Percentiles rank a stretch among this genome's conserved stretches.
Conservation (phyloP, 2,113 vertebrate genomes). For the Catharus fuscescens region DNA sequence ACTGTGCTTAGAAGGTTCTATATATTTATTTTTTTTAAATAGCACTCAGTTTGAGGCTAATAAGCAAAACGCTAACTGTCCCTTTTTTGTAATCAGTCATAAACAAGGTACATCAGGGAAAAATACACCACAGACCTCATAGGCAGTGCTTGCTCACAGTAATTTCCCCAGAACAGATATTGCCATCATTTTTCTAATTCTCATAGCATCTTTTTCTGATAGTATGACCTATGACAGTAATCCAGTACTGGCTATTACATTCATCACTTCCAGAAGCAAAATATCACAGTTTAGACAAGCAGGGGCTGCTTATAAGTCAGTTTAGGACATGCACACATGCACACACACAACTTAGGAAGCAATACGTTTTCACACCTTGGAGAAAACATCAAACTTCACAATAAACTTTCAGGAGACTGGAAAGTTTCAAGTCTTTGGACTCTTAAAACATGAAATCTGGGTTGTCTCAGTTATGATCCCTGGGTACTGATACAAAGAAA, state of each 20-base stretch:
- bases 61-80: not conserved
- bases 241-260: not conserved
- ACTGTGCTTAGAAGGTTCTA: not conserved
- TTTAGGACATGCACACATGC: not conserved
- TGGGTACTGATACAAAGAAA: not conserved
- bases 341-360: not conserved
- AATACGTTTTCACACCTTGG: not conserved
- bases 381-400: not conserved
- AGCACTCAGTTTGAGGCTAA: not conserved
- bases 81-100: not conserved
- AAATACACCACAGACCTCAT: not conserved
- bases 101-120: not conserved
- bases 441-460: not conserved
- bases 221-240: not conserved
- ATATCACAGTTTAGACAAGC: not conserved
- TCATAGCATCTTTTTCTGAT: not conserved
- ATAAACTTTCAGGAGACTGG: not conserved
- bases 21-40: not conserved
- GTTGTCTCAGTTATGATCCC: not conserved
- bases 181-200: not conserved
- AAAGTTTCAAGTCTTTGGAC: not conserved
- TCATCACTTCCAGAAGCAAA: not conserved
- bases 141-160: fast-evolving
- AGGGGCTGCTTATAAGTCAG: not conserved
- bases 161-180: not conserved